Evolutionary conservation across 2,797 vertebrate genomes (phyloP), one percentile per base, ranked within the genome.

Genomic region (Fringilla coelebs): DNA sequence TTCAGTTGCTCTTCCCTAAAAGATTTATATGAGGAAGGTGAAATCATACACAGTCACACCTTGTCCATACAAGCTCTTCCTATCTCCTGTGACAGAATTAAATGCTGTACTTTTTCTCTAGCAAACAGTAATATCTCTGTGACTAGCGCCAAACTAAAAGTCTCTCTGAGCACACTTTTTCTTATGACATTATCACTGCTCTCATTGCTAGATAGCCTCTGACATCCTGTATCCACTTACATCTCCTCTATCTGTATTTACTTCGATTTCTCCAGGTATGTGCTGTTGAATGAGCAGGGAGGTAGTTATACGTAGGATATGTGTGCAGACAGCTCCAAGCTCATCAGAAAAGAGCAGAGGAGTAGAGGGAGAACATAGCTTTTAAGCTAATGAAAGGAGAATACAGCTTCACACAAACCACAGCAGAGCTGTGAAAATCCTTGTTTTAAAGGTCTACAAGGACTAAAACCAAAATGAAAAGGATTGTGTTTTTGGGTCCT

Each of bases 1-100:
- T 97, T 93, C 92, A 85, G 78, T 95, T 92, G 74, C 38, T 93
- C 89, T 96, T 95, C 66, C 51, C 48, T 93, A 58, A 72, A 92
- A 93, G 83, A 89, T 93, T 97, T 84, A 71, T 93, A 60, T 54
- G 84, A 82, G 54, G 66, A 93, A 94, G 76, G 89, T 79, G 73
- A 89, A 96, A 95, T 85, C 57, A 70, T 91, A 89, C 70, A 52
- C 41, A 89, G 82, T 92, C 60, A 68, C 66, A 96, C 57, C 70
- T 95, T 93, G 85, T 81, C 79, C 31, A 7, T 65, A 22, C 68
- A 65, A 75, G 68, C 9, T 94, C 94, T 87, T 83, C 73, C 91
- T 91, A 58, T 80, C 60, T 94, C 49, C 45, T 36, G 52, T 70
- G 81, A 84, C 74, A 92, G 32, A 80, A 57, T 61, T 90, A 67